Base-by-base conservation (phyloP, 2,113 vertebrate genomes). In the Perccottus glenii region DNA sequence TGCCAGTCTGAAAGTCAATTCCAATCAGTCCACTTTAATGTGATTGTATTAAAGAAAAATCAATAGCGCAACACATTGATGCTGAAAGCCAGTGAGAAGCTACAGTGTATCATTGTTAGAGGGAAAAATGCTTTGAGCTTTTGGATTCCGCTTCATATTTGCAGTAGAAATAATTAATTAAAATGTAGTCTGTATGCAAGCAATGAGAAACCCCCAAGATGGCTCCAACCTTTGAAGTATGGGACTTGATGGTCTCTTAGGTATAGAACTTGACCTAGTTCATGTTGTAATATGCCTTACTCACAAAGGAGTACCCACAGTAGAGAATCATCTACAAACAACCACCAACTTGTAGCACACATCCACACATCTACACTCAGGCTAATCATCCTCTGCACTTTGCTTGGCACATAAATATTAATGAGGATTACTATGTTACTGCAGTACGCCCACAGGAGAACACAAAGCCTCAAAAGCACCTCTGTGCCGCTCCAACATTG, bases 381-480 rank as follows among this genome's bases (percentile, higher is more conserved):
- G 72, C 73, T 88, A 87, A 88, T 90, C 82, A 88, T 75, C 80
- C 75, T 67, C 77, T 85, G 51, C 73, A 78, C 73, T 87, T 86
- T 88, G 83, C 78, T 77, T 81, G 33, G 80, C 77, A 85, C 81
- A 91, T 89, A 81, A 83, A 89, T 89, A 89, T 91, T 90, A 87
- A 91, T 92, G 90, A 91, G 91, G 86, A 89, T 89, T 88, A 87
- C 72, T 65, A 66, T 75, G 70, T 84, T 84, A 86, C 85, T 82
- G 84, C 81, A 76, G 83, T 57, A 74, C 80, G 77, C 86, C 85
- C 83, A 88, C 70, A 19, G 80, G 83, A 89, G 78, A 75, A 82
- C 76, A 77, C 84, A 59, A 77, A 38, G 53, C 67, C 60, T n/a
- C 27, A 50, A 61, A 59, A 56, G 65, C 64, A 60, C 42, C 70